phyloP scores from a whole-genome alignment of 2,797 vertebrate species.

The Podarcis siculus region DNA sequence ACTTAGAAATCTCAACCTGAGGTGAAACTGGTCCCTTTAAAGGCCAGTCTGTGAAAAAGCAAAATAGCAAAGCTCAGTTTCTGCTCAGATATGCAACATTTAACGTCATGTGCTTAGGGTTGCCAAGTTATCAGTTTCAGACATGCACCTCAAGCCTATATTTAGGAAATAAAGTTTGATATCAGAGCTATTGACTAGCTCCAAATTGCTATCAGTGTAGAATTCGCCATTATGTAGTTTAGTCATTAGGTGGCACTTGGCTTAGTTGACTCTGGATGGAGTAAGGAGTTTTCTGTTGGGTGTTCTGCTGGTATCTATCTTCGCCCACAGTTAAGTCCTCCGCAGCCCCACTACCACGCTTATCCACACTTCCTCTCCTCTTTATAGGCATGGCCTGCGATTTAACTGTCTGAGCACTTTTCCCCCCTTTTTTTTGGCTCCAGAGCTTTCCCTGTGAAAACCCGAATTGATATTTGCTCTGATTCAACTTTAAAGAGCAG shows the following conservation, averaged over 20 bases:
- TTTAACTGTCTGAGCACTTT: too few relatives aligned
- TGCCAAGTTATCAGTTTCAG: not conserved
- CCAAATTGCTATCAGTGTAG: not conserved
- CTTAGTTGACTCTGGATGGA: not conserved
- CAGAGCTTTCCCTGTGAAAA: too few relatives aligned
- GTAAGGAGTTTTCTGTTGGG: not conserved
- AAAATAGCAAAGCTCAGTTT: not conserved
- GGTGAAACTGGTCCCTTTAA: not conserved
- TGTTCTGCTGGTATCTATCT: not conserved
- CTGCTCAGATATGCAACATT: not conserved
- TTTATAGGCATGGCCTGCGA: too few relatives aligned
- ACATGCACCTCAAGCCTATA: not conserved
- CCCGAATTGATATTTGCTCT: too few relatives aligned
- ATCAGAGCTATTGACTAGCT: not conserved
- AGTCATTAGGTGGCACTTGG: not conserved
- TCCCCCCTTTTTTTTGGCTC: too few relatives aligned
- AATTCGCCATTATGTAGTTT: not conserved
- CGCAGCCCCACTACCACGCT: too few relatives aligned
- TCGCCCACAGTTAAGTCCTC: too few relatives aligned
- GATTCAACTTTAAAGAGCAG: too few relatives aligned
- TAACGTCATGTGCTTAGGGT: not conserved
- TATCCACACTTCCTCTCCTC: too few relatives aligned
- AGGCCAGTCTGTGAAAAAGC: not conserved
- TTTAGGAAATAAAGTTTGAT: not conserved
- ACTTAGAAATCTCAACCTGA: not conserved